Base-by-base conservation (phyloP, 2,888 invertebrate genomes). In the Mesochorus sp. region DNA sequence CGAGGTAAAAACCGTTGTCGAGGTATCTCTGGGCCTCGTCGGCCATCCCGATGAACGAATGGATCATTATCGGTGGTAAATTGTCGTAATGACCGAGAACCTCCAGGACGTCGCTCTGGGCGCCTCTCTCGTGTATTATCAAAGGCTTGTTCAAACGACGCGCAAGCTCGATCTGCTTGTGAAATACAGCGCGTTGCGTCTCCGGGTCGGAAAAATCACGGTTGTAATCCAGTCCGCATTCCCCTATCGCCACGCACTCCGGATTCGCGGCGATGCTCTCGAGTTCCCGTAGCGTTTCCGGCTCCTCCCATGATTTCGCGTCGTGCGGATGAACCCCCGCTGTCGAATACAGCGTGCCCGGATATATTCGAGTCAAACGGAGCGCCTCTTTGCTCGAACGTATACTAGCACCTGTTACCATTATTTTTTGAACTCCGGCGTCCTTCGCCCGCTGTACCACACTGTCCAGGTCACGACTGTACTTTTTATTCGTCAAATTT, bases 271-370 rank as follows among this genome's bases (percentile, higher is more conserved):
- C 96, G 82, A 96, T 94, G 81, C 94, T 93, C 86, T 94, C 93
- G 72, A 97, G 92, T 87, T 96, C 96, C 21, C 87, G 86, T 1
- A 91, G 83, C 2, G 92, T 92, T 4, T 92, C 92, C 3, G 86
- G 81, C 17, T 92, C 92, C 44, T 94, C 93, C 97, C 97, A 98
- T 1, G 96, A 96, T 91, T 97, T 97, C 0, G 97, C 97, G 92
- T 98, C 98, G 91, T 97, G 97, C 0, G 98, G 97, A 92, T 98
- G 97, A 85, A 98, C 95, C 86, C 97, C 96, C 90, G 97, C 97
- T 83, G 97, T 97, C 64, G 96, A 97, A 92, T 97, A 98, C 84
- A 98, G 94, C 47, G 95, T 95, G 85, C 97, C 96, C 72, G 98
- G 97, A 92, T 97, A 97, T 86, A 98, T 95, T 88, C 97, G 94